Evolutionary conservation across 2,113 vertebrate species (phyloP).

Genomic region (Suricata suricatta): DNA sequence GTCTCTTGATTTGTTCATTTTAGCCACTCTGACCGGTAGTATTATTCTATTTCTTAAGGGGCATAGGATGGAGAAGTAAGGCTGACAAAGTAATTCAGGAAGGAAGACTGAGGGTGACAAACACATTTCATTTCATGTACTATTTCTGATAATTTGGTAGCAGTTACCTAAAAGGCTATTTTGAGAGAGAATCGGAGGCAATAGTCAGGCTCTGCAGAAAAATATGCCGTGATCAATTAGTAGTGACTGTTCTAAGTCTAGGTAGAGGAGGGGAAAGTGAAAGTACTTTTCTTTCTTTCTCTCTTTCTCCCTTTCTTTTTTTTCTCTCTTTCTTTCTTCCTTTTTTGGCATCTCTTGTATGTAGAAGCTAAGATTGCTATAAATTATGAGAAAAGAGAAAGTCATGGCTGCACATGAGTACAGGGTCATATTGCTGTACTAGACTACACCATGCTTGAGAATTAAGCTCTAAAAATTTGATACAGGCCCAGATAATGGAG

Average conservation of each 20-base stretch:
- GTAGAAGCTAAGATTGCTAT: neutral
- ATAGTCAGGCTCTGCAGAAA: neutral
- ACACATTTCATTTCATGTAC: neutral
- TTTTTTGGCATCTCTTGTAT: neutral
- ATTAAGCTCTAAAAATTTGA: neutral
- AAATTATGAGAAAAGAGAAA: neutral
- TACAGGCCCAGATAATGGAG: neutral
- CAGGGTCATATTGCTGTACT: neutral
- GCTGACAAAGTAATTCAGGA: neutral
- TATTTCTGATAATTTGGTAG: neutral
- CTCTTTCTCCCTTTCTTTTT: neutral
- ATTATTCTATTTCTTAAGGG: neutral
- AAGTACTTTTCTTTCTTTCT: neutral
- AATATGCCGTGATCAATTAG: neutral
- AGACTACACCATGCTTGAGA: accelerated
- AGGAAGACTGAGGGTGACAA: neutral
- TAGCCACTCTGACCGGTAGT: neutral
- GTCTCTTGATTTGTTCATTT: too few relatives aligned
- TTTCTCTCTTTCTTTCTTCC: too few relatives aligned
- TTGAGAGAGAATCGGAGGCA: neutral
- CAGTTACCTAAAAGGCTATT: neutral
- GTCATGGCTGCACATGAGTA: accelerated
- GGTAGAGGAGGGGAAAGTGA: neutral
- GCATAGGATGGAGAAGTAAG: neutral
- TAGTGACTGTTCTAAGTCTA: neutral